Percentiles rank a stretch among this genome's conserved stretches.
These are phyloP conservation scores for Coptotermes formosanus DNA, from an alignment of 1,140 invertebrate species.

Conservation along the genomic window DNA sequence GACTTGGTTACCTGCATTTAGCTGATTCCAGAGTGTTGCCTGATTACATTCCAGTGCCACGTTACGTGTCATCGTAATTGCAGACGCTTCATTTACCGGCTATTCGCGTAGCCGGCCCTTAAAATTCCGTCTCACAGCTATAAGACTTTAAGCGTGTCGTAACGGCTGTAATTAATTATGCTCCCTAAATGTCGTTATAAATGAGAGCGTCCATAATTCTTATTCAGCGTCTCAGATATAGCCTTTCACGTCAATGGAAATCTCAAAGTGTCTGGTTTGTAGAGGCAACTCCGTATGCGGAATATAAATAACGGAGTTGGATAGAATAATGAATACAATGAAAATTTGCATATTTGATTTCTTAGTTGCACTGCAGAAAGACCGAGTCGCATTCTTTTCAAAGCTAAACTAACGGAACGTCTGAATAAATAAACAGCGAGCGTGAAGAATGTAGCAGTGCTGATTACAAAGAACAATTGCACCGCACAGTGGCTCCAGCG, in stretches of 20 bases:
- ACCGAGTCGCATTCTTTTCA: neutral
- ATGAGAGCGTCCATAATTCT: neutral
- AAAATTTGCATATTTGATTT: neutral
- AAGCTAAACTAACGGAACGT: neutral
- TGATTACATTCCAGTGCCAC: neutral
- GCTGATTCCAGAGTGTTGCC: too few species aligned
- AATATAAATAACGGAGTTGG: neutral
- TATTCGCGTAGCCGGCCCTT: neutral
- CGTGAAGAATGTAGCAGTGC: neutral
- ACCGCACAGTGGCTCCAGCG: neutral
- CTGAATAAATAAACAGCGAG: neutral
- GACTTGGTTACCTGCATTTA: too few species aligned
- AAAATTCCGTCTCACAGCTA: neutral
- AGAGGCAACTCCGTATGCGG: too few species aligned
- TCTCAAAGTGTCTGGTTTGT: too few species aligned
- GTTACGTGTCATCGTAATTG: neutral
- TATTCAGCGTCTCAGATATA: too few species aligned
- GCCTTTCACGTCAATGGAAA: too few species aligned
- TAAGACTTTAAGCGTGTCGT: neutral
- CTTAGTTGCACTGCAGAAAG: neutral
- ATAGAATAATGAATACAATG: neutral
- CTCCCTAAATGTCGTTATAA: neutral
- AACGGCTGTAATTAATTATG: neutral
- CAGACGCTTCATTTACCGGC: neutral
- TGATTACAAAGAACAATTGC: neutral